Evolutionary conservation across 2,113 vertebrate species (phyloP), one percentile per base, ranked within the genome.

Genomic region (Rhagologus leucostigma): DNA sequence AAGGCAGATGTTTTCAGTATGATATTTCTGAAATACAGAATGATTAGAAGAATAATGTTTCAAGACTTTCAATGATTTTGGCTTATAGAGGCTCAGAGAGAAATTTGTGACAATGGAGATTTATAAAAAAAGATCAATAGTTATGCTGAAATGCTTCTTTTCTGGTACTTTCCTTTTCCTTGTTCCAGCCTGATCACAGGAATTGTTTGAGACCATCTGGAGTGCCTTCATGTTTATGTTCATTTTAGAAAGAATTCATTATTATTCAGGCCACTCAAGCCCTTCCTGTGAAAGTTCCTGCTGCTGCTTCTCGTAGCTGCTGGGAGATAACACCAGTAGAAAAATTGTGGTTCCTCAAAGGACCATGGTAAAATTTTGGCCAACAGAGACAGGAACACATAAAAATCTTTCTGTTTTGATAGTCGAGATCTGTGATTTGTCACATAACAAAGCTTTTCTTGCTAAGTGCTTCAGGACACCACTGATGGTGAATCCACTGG

Each of bases 141-240:
- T 73, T 89, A 22, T 65, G 37, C 71, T 53, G 53, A 65, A 86
- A 62, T 2, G 8, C 41, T 86, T 47, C 24, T 80, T 77, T 91
- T 78, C 56, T 65, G 22, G 70, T 87, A 24, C 67, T 68, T 96
- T 79, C 52, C 46, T 92, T 79, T 88, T 86, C 32, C 57, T 86
- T 9, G 1, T 89, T 69, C 24, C 33, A 35, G 26, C 80, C 41
- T 84, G 73, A 64, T 95, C 55, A n/a, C 41, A 69, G 26, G 53
- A 73, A 84, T 89, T 94, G 68, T 94, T 91, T 71, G 80, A 89
- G 71, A 49, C 84, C 87, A 87, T 93, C 92, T 94, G 87, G 55
- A 89, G 14, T 0, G 19, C 27, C 57, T 69, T 84, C 57, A 16
- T 76, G 26, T 71, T 94, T 76, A 21, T 76, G 27, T 75, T 68